A percentile compares a stretch with the other conserved stretches of the same genome.
These are phyloP conservation scores for Hypothenemus hampei DNA, from an alignment of 1,140 invertebrate genomes.

Conservation along the genomic window DNA sequence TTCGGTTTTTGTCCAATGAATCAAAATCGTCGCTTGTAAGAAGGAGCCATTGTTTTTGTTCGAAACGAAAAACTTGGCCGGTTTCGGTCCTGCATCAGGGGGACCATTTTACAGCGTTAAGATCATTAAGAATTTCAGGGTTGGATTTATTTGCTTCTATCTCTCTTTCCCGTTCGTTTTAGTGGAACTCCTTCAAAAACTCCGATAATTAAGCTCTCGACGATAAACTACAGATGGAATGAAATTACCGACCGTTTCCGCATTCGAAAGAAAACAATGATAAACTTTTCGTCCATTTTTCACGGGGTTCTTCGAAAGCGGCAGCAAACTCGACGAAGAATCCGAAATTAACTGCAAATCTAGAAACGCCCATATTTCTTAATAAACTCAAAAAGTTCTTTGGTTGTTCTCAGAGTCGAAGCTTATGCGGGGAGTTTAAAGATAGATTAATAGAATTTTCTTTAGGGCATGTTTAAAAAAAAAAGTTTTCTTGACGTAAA, in stretches of 20 bases:
- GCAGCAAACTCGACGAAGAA: background rate
- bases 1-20: slow-evolving; percentile 4
- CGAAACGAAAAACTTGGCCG: too few relatives aligned
- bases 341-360: slow-evolving; percentile 6
- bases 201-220: too few relatives aligned
- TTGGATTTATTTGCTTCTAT: too few relatives aligned
- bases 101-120: too few relatives aligned
- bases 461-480: too few relatives aligned
- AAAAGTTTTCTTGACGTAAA: too few relatives aligned
- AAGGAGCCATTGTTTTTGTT: slow-evolving; percentile 2
- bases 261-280: background rate
- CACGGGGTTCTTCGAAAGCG: background rate
- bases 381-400: slow-evolving; percentile 4
- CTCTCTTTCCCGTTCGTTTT: too few relatives aligned
- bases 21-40: background rate
- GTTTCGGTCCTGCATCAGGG: too few relatives aligned
- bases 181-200: too few relatives aligned
- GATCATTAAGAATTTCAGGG: too few relatives aligned
- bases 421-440: background rate
- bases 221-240: too few relatives aligned
- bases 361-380: background rate
- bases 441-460: background rate
- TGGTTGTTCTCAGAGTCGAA: background rate
- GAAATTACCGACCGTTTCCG: background rate
- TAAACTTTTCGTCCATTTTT: slow-evolving; percentile 1